phyloP scores from a whole-genome alignment of 2,888 invertebrate genomes.

The Yponomeuta evonymella region DNA sequence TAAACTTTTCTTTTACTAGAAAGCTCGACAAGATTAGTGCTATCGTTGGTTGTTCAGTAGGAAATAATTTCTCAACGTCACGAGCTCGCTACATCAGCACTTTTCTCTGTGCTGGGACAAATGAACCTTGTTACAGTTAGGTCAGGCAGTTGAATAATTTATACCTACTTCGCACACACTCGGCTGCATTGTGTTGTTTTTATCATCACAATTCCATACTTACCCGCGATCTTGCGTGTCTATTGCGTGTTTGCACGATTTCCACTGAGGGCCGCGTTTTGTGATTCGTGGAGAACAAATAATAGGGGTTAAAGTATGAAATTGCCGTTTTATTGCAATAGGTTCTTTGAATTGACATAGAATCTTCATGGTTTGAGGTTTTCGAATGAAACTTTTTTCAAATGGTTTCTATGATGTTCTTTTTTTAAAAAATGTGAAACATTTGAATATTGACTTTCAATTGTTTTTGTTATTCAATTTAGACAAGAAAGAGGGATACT shows the following conservation, averaged over 20 bases:
- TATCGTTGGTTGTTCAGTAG: background rate
- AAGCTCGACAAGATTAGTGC: background rate
- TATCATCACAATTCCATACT: background rate
- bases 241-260: background rate
- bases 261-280: background rate
- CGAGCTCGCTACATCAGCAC: background rate
- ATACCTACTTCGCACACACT: constrained; percentile 23
- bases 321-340: too few species aligned
- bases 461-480: too few species aligned
- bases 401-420: too few species aligned
- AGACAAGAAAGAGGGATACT: too few species aligned
- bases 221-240: background rate
- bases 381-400: too few species aligned
- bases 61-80: constrained; percentile 12
- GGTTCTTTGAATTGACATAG: too few species aligned
- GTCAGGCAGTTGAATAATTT: constrained; percentile 54
- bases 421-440: too few species aligned
- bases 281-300: background rate
- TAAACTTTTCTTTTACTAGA: background rate
- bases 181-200: background rate
- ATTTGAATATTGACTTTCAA: too few species aligned
- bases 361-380: too few species aligned
- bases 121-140: constrained; percentile 53
- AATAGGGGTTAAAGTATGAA: too few species aligned
- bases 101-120: constrained; percentile 34